These are phyloP conservation scores for Beroe ovata DNA, from an alignment of 37 sponge, comb jelly and placozoan genomes.

Conservation along the genomic window DNA sequence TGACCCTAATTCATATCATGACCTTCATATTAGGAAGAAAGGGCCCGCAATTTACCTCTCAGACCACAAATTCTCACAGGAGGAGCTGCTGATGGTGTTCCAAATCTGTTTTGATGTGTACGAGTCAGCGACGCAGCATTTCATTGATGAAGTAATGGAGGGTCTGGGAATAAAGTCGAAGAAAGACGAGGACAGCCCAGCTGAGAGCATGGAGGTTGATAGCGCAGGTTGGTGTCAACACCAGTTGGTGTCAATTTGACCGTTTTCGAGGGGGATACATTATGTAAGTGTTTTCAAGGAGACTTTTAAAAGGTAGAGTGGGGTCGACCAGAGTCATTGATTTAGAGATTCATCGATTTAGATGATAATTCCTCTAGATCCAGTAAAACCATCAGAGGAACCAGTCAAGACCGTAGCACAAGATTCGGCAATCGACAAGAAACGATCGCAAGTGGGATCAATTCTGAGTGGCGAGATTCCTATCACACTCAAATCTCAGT, in stretches of 20 bases:
- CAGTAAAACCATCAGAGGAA: constrained; percentile 46
- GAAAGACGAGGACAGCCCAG: constrained; percentile 37
- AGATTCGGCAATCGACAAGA: constrained; percentile 62
- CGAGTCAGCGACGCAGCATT: constrained; percentile 91
- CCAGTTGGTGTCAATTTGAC: background rate
- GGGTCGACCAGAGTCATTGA: too few species aligned
- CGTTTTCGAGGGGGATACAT: too few species aligned
- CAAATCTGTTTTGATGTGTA: constrained; percentile 98
- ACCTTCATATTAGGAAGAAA: too few species aligned
- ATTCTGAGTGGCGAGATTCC: constrained; percentile 87
- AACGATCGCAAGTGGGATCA: constrained; percentile 55
- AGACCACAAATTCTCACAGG: constrained; percentile 61
- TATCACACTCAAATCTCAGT: constrained; percentile 82
- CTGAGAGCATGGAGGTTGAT: constrained; percentile 70
- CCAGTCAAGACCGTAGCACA: constrained; percentile 58
- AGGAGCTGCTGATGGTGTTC: constrained; percentile 80
- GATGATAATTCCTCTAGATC: background rate
- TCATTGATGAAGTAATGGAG: constrained; percentile 73
- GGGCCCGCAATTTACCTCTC: background rate
- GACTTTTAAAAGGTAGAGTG: too few species aligned
- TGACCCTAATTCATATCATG: too few species aligned
- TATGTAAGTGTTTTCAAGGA: too few species aligned
- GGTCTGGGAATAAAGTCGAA: constrained; percentile 71
- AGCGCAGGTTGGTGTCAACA: constrained; percentile 27
- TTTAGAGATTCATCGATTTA: too few species aligned